phyloP scores from a whole-genome alignment of 2,797 vertebrate genomes.

The Pachyuromys duprasi region DNA sequence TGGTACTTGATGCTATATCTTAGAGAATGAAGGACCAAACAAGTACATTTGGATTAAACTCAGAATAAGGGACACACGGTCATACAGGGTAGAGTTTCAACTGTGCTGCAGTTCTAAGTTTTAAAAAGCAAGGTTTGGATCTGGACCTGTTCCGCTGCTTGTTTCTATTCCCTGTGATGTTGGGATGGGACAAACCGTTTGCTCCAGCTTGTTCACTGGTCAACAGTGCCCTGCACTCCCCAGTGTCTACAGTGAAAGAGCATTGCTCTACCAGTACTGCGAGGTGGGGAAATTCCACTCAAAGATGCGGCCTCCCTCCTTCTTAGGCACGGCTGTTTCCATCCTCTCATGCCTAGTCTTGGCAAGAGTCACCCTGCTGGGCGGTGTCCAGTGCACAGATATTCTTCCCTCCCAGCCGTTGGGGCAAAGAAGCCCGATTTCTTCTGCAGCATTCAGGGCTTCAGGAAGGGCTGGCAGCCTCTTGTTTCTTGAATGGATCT shows the following conservation, averaged over 20 bases:
- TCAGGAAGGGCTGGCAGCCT: neutral
- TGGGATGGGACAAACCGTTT: neutral
- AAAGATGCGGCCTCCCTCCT: neutral
- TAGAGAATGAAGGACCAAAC: neutral
- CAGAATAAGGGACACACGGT: neutral
- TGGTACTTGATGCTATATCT: neutral
- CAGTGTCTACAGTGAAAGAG: neutral
- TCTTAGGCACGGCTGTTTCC: neutral
- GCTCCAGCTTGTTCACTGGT: rapidly evolving
- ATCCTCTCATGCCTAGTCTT: neutral
- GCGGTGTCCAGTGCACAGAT: neutral
- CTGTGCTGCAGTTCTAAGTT: neutral
- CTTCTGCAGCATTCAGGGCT: neutral
- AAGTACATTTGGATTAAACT: neutral
- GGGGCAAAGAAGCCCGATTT: neutral
- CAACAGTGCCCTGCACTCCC: rapidly evolving
- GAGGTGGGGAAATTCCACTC: neutral
- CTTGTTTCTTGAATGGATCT: neutral
- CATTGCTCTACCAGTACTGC: rapidly evolving
- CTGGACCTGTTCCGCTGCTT: neutral
- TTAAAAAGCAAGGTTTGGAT: neutral
- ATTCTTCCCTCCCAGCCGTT: neutral
- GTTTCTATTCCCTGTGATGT: neutral
- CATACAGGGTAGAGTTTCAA: neutral
- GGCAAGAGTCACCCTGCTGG: too few relatives aligned